phyloP scores from a whole-genome alignment of 2,888 invertebrate species.

The Thera britannica region DNA sequence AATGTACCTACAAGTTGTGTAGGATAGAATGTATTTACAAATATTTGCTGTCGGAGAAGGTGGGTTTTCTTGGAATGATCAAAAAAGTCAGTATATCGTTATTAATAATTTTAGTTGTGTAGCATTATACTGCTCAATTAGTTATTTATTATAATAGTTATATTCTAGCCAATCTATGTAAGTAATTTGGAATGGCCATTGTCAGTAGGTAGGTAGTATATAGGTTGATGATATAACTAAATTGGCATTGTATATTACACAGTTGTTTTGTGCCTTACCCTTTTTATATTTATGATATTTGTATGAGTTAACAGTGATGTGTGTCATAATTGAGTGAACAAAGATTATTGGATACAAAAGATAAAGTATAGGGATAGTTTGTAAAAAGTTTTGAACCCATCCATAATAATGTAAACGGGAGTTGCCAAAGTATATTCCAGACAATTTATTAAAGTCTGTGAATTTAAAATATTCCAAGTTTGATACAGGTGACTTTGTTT shows the following conservation, averaged over 20 bases:
- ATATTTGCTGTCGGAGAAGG: background rate
- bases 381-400: too few relatives aligned
- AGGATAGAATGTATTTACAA: slow-evolving; percentile 44
- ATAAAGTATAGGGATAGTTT: too few relatives aligned
- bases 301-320: too few relatives aligned
- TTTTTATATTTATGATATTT: too few relatives aligned
- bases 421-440: background rate
- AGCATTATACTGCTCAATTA: slow-evolving; percentile 45
- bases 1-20: slow-evolving; percentile 62
- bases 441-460: slow-evolving; percentile 1
- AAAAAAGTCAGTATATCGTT: background rate
- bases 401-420: background rate
- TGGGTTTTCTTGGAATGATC: background rate
- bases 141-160: slow-evolving; percentile 51
- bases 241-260: too few relatives aligned
- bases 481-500: slow-evolving; percentile 19
- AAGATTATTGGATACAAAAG: too few relatives aligned
- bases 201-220: background rate
- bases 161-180: background rate
- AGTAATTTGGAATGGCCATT: background rate
- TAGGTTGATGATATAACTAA: too few relatives aligned
- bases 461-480: slow-evolving; percentile 15
- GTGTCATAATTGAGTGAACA: too few relatives aligned
- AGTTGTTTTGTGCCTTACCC: too few relatives aligned
- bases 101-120: slow-evolving; percentile 1